These are phyloP conservation scores for Rotaria macrura DNA, from an alignment of 2,888 invertebrate species.

Conservation along the genomic window DNA sequence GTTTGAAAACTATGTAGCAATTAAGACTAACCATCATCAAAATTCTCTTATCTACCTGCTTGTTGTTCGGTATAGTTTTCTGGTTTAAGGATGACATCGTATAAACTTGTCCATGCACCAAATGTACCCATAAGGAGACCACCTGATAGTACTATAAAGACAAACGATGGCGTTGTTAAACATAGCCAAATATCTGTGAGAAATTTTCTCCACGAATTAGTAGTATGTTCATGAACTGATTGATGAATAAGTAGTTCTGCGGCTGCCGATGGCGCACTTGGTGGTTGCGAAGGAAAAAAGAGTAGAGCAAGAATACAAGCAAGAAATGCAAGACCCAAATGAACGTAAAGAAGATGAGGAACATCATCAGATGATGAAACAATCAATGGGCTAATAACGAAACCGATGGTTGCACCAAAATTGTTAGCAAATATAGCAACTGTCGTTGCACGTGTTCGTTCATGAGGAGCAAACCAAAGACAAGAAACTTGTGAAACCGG, in stretches of 20 bases:
- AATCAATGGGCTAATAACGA: neutral
- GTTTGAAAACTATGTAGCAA: too few species aligned
- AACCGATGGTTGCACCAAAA: neutral
- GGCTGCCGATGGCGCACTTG: neutral
- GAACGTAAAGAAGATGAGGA: neutral
- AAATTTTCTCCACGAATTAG: neutral
- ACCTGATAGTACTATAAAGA: neutral
- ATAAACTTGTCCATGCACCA: neutral
- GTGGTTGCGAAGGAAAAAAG: neutral
- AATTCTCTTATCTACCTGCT: too few species aligned
- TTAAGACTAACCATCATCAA: too few species aligned
- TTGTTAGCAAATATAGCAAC: neutral
- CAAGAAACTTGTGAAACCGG: neutral
- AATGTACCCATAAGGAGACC: neutral
- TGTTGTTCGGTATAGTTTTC: neutral
- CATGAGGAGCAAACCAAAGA: neutral
- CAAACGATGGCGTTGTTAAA: neutral
- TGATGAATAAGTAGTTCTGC: neutral
- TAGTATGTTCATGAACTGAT: neutral
- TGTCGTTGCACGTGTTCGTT: constrained; percentile 8
- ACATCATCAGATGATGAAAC: neutral
- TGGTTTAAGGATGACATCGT: neutral
- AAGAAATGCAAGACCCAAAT: neutral
- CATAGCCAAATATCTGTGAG: neutral
- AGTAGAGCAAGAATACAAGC: neutral